Evolutionary conservation across 2,888 invertebrate species (phyloP).

Genomic region (Diaprepes abbreviatus): DNA sequence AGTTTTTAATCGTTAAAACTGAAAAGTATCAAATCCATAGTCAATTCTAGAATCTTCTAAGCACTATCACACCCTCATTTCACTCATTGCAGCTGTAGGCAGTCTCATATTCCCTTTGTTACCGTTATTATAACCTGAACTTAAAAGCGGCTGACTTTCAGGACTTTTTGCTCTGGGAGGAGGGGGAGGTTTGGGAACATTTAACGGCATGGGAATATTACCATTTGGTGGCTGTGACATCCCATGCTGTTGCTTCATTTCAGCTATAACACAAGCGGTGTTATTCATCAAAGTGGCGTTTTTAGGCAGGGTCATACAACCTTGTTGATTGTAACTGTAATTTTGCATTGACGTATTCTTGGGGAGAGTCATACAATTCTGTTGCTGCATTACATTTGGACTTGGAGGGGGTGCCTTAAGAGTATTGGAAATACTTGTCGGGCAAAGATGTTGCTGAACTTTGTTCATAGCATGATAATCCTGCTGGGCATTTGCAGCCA

Average conservation of each 20-base stretch:
- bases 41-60: conserved; percentile 23
- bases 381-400: conserved; percentile 69
- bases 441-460: conserved; percentile 71
- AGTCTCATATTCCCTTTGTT: conserved; percentile 73
- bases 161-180: conserved; percentile 72
- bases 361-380: conserved; percentile 68
- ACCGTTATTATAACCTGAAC: conserved; percentile 64
- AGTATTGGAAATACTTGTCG: conserved; percentile 69
- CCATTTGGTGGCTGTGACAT: conserved; percentile 74
- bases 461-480: conserved; percentile 68
- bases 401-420: conserved; percentile 76
- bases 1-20: conserved; percentile 7
- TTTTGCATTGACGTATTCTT: conserved; percentile 69
- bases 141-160: conserved; percentile 71
- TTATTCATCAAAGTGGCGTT: conserved; percentile 70
- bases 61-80: conserved; percentile 88
- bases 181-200: conserved; percentile 73
- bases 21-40: conserved; percentile 33
- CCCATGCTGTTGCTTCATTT: conserved; percentile 73
- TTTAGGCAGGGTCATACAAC: conserved; percentile 73
- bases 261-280: conserved; percentile 70
- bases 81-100: conserved; percentile 88
- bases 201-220: conserved; percentile 71
- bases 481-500: conserved; percentile 71
- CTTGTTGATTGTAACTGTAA: conserved; percentile 61